These are phyloP conservation scores for Scaptodrosophila lebanonensis DNA, from an alignment of 1,140 invertebrate species.

Conservation along the genomic window DNA sequence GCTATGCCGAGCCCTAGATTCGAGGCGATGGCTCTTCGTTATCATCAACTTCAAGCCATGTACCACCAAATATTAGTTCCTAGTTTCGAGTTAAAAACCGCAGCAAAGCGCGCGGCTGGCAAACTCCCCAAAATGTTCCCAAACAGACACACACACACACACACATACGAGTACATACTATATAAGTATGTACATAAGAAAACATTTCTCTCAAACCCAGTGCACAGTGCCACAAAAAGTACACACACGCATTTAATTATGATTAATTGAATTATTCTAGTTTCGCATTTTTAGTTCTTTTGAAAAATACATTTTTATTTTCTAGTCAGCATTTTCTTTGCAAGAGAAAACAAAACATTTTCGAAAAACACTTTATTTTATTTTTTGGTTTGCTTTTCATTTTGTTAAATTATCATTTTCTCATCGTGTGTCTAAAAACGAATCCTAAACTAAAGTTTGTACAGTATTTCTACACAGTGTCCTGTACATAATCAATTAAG, in stretches of 20 bases:
- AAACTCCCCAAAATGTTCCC: conserved; percentile 26
- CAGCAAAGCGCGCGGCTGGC: conserved; percentile 41
- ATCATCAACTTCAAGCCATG: conserved; percentile 54
- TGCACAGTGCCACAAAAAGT: conserved; percentile 2
- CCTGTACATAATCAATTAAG: conserved; percentile 53
- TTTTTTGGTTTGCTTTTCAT: conserved; percentile 11
- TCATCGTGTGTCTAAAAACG: conserved; percentile 3
- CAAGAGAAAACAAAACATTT: conserved; percentile 52
- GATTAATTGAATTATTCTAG: conserved; percentile 25
- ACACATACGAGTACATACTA: conserved; percentile 4
- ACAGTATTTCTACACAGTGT: conserved; percentile 57
- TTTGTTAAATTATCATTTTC: conserved; percentile 3
- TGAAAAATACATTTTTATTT: conserved; percentile 44
- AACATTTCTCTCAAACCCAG: too few species aligned
- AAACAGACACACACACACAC: conserved; percentile 24
- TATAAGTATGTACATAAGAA: neutral
- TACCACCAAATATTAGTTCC: conserved; percentile 77
- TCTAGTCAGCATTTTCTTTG: conserved; percentile 70
- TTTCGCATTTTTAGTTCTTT: conserved; percentile 13
- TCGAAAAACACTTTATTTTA: conserved; percentile 6
- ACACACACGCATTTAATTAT: conserved; percentile 31
- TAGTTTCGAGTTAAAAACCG: conserved; percentile 58
- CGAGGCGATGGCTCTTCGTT: neutral
- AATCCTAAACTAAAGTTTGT: conserved; percentile 59
- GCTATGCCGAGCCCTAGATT: conserved; percentile 66